Conservation (phyloP, 2,888 invertebrate species). For the Atethmia centrago region DNA sequence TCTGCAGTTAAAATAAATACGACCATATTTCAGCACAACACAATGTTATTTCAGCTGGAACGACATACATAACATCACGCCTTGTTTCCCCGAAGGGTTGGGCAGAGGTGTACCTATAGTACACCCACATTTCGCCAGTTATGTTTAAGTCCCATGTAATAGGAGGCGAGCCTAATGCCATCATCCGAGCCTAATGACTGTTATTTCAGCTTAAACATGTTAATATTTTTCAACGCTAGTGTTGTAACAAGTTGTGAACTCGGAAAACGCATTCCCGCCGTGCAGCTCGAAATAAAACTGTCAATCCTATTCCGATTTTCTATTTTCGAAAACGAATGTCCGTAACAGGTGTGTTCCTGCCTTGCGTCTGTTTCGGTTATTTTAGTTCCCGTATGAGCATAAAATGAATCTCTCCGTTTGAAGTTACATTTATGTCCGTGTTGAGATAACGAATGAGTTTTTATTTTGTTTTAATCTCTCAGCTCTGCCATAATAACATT, state of each 20-base stretch:
- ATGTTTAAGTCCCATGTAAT: too few species aligned
- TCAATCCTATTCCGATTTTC: constrained; percentile 79
- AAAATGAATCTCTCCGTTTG: constrained; percentile 82
- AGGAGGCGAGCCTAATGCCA: too few species aligned
- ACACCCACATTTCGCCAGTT: too few species aligned
- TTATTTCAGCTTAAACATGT: constrained; percentile 62
- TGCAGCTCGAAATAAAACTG: constrained; percentile 79
- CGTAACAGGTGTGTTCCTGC: constrained; percentile 82
- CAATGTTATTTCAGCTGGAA: constrained; percentile 66
- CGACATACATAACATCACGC: too few species aligned
- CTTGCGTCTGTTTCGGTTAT: constrained; percentile 67
- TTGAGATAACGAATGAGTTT: constrained; percentile 81
- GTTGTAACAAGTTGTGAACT: constrained; percentile 44
- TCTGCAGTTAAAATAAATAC: constrained; percentile 44
- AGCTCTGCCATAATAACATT: constrained; percentile 47
- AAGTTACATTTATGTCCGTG: constrained; percentile 79
- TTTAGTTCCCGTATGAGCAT: constrained; percentile 69
- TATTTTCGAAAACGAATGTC: constrained; percentile 80
- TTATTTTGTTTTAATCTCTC: constrained; percentile 72
- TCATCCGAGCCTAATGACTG: too few species aligned
- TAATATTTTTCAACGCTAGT: constrained; percentile 32
- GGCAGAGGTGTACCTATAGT: too few species aligned
- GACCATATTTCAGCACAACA: constrained; percentile 22
- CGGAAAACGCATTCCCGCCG: constrained; percentile 61
- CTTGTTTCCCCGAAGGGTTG: too few species aligned